Conservation (phyloP, 2,113 vertebrate species). For the Cottus gobio region DNA sequence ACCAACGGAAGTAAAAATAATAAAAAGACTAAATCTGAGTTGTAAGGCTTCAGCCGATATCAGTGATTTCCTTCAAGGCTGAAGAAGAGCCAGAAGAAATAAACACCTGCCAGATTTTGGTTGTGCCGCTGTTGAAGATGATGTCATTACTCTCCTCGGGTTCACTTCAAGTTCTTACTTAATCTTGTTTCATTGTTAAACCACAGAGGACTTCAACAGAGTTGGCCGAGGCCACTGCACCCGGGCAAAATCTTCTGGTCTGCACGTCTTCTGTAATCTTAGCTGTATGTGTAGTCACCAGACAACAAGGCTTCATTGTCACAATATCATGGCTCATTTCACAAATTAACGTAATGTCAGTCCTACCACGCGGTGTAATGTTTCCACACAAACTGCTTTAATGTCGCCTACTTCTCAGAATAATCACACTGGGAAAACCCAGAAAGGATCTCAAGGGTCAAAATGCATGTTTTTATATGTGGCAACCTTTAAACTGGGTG, state of each 20-base stretch:
- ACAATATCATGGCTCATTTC: slow-evolving; percentile 24
- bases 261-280: slow-evolving; percentile 7
- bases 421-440: slow-evolving; percentile 19
- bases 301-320: slow-evolving; percentile 15
- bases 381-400: slow-evolving; percentile 24
- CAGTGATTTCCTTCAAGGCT: slow-evolving; percentile 32
- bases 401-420: slow-evolving; percentile 29
- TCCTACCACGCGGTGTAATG: slow-evolving; percentile 10
- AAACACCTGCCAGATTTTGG: slow-evolving; percentile 63
- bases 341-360: slow-evolving; percentile 10
- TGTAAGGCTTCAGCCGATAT: neutral
- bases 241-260: neutral
- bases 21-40: slow-evolving; percentile 2
- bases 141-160: slow-evolving; percentile 55
- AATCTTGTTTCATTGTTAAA: slow-evolving; percentile 42
- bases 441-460: slow-evolving; percentile 20
- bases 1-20: neutral
- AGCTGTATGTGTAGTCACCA: slow-evolving; percentile 2
- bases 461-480: slow-evolving; percentile 24
- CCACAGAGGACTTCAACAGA: slow-evolving; percentile 17
- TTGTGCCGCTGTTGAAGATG: slow-evolving; percentile 31
- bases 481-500: slow-evolving; percentile 25
- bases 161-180: slow-evolving; percentile 55
- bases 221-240: slow-evolving; percentile 34
- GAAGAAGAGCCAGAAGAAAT: slow-evolving; percentile 49